A percentile compares a stretch with the other conserved stretches of the same genome.
Conservation (phyloP, 2,888 invertebrate species). For the Nebria brevicollis region DNA sequence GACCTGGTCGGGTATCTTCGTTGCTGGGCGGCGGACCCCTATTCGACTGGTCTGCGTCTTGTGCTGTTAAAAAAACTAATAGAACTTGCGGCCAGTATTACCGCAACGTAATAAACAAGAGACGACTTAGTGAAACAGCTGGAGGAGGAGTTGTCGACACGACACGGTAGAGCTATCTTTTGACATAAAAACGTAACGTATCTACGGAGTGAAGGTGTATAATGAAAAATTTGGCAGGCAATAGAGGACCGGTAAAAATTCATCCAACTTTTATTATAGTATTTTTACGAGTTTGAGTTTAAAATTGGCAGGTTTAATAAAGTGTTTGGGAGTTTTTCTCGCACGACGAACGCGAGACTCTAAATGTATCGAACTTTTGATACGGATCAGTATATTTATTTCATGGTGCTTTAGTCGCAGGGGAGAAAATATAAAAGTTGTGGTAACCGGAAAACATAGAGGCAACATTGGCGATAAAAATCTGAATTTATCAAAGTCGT, state of each 20-base stretch:
- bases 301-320: conserved; percentile 45
- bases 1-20: neutral
- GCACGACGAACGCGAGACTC: neutral
- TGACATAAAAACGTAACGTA: neutral
- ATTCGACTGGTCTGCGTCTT: neutral
- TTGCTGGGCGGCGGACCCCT: neutral
- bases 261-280: conserved; percentile 46
- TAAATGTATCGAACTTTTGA: neutral
- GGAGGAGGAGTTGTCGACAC: conserved; percentile 15
- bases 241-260: conserved; percentile 47
- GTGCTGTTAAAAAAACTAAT: neutral
- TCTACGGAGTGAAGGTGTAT: conserved; percentile 42
- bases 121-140: conserved; percentile 42
- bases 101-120: conserved; percentile 44
- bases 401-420: neutral
- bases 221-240: conserved; percentile 58
- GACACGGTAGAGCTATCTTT: neutral
- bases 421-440: neutral
- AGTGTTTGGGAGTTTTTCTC: conserved; percentile 37
- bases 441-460: neutral
- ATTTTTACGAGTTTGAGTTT: conserved; percentile 47
- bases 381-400: neutral
- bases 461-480: neutral
- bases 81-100: conserved; percentile 26
- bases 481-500: conserved; percentile 18